A percentile compares a stretch with the other conserved stretches of the same genome.
Evolutionary conservation across 1,140 invertebrate species (phyloP).

Genomic region (Reticulitermes speratus): DNA sequence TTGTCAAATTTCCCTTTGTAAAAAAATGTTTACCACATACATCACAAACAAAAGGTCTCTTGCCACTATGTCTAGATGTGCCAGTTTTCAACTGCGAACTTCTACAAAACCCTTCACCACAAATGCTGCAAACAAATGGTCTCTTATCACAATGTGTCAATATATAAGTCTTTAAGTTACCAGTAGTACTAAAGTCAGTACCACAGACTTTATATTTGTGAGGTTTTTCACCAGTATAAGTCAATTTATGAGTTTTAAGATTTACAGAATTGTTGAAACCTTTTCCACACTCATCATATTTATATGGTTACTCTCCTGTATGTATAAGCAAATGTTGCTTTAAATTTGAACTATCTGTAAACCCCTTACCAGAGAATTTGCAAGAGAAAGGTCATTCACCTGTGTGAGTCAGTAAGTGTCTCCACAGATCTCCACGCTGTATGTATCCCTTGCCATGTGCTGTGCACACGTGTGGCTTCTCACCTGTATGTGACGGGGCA

Average conservation of each 20-base stretch:
- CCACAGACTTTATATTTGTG: neutral
- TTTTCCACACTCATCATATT: neutral
- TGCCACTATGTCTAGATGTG: no score
- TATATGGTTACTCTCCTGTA: neutral
- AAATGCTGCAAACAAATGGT: neutral
- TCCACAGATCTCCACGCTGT: neutral
- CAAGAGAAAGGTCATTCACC: conserved; percentile 19
- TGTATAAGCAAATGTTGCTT: neutral
- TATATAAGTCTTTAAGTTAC: neutral
- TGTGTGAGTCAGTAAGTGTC: neutral
- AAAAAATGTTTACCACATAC: no score
- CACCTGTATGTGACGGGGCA: neutral
- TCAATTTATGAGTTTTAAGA: neutral
- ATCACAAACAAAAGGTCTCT: no score
- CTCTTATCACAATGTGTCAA: neutral
- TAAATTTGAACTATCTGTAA: neutral
- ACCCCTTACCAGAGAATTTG: neutral
- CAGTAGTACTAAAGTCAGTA: neutral
- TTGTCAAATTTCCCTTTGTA: no score
- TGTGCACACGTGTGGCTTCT: neutral
- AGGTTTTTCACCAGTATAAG: conserved; percentile 5
- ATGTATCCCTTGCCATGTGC: neutral
- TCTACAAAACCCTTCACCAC: neutral
- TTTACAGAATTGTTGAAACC: neutral
- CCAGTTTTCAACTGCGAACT: no score